Conservation (phyloP, 2,888 invertebrate genomes). For the Abrostola tripartita region DNA sequence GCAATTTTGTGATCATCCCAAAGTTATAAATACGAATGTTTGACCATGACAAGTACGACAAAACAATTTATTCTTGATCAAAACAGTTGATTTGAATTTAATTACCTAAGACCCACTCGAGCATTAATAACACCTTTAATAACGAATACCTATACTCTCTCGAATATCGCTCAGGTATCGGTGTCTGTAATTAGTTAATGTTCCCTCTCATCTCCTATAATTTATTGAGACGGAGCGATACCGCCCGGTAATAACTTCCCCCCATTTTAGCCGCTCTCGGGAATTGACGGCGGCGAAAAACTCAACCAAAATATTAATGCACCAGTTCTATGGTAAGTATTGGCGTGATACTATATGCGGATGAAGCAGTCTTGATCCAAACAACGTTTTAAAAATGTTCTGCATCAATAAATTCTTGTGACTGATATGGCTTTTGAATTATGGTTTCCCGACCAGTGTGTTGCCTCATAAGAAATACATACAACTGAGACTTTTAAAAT, state of each 20-base stretch:
- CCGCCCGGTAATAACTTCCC: constrained; percentile 65
- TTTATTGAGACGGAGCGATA: constrained; percentile 87
- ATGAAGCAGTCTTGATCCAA: constrained; percentile 66
- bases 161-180: constrained; percentile 72
- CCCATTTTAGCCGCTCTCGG: constrained; percentile 72
- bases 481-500: no score
- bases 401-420: no score
- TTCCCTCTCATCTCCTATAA: constrained; percentile 85
- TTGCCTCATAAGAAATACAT: background rate
- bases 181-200: constrained; percentile 87
- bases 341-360: constrained; percentile 66
- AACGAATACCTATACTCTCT: constrained; percentile 32
- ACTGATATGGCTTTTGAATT: background rate
- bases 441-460: background rate
- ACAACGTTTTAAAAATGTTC: background rate
- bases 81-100: no score
- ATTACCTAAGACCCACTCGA: background rate
- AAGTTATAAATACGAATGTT: no score
- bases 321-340: constrained; percentile 82
- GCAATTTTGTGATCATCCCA: no score
- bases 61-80: no score
- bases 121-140: constrained; percentile 9
- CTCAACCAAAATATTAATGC: constrained; percentile 88
- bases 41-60: no score
- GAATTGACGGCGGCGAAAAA: constrained; percentile 87